Evolutionary conservation across 2,797 vertebrate genomes (phyloP), one percentile per base, ranked within the genome.

Genomic region (Gallinago stenura): DNA sequence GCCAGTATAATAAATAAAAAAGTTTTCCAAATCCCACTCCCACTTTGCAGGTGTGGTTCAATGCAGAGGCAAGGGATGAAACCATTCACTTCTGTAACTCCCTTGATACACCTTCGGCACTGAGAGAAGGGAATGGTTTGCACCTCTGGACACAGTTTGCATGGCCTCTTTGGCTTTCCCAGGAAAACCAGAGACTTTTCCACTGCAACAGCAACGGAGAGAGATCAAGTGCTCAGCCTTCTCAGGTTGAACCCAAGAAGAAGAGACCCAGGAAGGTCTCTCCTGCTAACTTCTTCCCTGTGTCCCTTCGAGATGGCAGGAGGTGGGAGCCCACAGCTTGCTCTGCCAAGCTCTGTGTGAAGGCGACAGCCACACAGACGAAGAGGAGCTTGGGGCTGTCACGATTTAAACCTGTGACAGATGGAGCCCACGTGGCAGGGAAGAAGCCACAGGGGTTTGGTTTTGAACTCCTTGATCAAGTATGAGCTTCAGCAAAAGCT

Each of bases 321-420:
- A 87, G 30, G 31, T 50, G 37, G 50, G 25, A 90, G 10, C 12
- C 15, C 48, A 72, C 28, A 22, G 46, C 22, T 65, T 58, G 39
- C 25, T 82, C 60, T 57, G 51, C 28, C 37, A 13, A 12, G 15
- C 18, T 70, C 26, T 46, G 24, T 28, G 33, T 12, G 46, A 88
- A 84, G 56, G n/a, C 25, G 61, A 61, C 15, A 53, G 45, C 26
- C 65, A 68, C 13, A 31, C 3, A 68, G 35, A 48, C 0, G 1
- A 87, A 83, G 16, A 58, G 17, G 8, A 92, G 7, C 12, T 62
- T 35, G 37, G 57, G 78, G 72, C 41, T 41, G 8, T 39, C 33
- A 46, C 0, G 2, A 61, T 22, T 75, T 33, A 66, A 89, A 75
- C 0, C 1, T 4, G 21, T 72, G 35, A 37, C 2, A 39, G 12